phyloP scores from a whole-genome alignment of 2,113 vertebrate species.

The Odontophorus gujanensis region DNA sequence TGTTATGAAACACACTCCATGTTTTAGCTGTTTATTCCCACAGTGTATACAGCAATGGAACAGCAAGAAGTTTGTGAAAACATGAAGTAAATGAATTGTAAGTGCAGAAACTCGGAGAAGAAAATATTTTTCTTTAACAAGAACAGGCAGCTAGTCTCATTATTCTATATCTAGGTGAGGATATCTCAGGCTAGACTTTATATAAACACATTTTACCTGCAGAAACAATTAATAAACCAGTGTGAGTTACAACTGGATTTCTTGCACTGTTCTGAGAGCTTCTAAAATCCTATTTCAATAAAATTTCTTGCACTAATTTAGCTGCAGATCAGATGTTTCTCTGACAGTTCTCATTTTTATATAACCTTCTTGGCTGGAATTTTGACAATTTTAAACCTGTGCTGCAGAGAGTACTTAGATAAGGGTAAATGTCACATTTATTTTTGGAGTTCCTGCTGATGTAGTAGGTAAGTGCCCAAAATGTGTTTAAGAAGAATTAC shows the following conservation, averaged over 20 bases:
- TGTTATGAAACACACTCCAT: not conserved
- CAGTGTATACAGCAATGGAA: not conserved
- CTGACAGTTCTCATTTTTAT: not conserved
- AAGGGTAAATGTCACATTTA: not conserved
- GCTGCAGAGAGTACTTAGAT: not conserved
- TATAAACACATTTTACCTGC: not conserved
- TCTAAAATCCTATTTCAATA: conserved; percentile 40
- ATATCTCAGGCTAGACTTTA: conserved; percentile 1
- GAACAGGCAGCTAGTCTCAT: not conserved
- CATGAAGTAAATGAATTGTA: not conserved
- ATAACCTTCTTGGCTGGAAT: not conserved
- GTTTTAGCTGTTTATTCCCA: not conserved
- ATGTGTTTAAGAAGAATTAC: not conserved
- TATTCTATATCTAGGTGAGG: not conserved
- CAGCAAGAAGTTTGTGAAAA: not conserved
- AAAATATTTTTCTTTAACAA: not conserved
- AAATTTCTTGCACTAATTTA: conserved; percentile 20
- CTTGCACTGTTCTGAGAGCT: not conserved
- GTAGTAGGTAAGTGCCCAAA: not conserved
- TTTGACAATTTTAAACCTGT: not conserved
- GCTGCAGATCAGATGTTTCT: not conserved
- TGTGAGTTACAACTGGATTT: not conserved
- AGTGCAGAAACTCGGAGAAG: not conserved
- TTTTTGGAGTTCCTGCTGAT: not conserved
- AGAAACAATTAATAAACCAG: conserved; percentile 11